Conservation (phyloP, 2,113 vertebrate species). For the Antigone vipio region DNA sequence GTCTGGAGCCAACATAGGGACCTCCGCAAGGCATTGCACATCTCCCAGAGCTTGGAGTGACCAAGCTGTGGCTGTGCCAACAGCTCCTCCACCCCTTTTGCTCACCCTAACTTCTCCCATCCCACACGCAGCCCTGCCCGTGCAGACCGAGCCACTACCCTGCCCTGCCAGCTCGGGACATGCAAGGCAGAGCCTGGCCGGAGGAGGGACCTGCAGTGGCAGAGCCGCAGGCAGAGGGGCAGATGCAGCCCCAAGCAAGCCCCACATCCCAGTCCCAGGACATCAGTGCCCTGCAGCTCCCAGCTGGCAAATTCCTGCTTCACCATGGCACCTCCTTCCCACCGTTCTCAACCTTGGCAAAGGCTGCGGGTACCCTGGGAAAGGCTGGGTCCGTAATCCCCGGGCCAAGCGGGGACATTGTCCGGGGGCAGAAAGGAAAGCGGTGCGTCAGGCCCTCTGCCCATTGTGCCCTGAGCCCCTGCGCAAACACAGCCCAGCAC, state of each 20-base stretch:
- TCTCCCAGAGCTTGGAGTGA: neutral
- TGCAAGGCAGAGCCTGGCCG: neutral
- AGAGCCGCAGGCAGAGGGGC: neutral
- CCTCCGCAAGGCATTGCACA: too few species aligned
- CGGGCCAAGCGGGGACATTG: slow-evolving; percentile 31
- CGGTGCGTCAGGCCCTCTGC: slow-evolving; percentile 59
- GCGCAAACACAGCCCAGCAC: slow-evolving; percentile 59
- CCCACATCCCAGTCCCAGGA: neutral
- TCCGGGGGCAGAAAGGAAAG: slow-evolving; percentile 67
- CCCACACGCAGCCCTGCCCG: fast-evolving
- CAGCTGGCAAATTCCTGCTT: neutral
- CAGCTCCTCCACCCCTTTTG: neutral
- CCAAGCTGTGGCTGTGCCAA: neutral
- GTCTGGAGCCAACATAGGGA: neutral
- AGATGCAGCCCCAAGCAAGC: neutral
- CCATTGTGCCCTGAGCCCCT: slow-evolving; percentile 40
- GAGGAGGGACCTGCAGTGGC: neutral
- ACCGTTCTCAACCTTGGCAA: slow-evolving; percentile 4
- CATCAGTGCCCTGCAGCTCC: neutral
- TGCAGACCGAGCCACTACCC: neutral
- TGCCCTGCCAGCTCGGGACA: neutral
- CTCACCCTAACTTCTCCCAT: neutral
- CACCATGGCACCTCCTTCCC: slow-evolving; percentile 7
- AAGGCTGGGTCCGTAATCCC: slow-evolving; percentile 60
- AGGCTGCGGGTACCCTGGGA: slow-evolving; percentile 47